Base-by-base conservation (phyloP, 2,888 invertebrate genomes). In the Drosophila pegasa region DNA sequence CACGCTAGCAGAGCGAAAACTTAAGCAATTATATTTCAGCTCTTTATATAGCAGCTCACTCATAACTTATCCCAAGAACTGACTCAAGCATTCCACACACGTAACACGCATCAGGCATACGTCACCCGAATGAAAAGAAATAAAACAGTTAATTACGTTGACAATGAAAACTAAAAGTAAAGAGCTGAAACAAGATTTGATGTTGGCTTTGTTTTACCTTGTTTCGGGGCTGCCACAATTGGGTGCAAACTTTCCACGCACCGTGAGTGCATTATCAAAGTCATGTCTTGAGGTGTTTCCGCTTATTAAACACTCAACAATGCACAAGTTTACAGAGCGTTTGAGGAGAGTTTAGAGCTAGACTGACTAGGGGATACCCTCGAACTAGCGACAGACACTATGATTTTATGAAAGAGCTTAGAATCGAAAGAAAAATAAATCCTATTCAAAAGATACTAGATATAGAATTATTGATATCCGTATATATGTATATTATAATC, bases 291-390 rank as follows among this genome's bases (percentile, higher is more conserved):
- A 20, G 57, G 48, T 56, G 69, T 78, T 82, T 81, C 67, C 85
- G 85, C 79, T 75, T 75, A 72, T 77, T 82, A 75, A 78, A 57
- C 75, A 59, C 58, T 45, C 75, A 71, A 43, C 65, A 73, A 61
- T 65, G 56, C 51, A 58, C 37, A 67, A 55, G 35, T 57, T 61
- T 22, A 63, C 71, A 71, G 71, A 70, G 66, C 48, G 61, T 72
- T 51, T 58, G 64, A 41, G 37, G 1, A 25, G 18, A 43, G 16
- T 10, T 9, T 12, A 10, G 12, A 20, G 31, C 18, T 2, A 20
- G 29, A 0, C 5, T 2, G 43, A 43, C 41, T 22, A 33, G 5
- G 0, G 10, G 14, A 43, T 33, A 18, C 41, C 14, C 33, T n/a
- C n/a, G n/a, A n/a, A n/a, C n/a, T n/a, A n/a, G n/a, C n/a, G n/a